Evolutionary conservation across 2,113 vertebrate species (phyloP), one percentile per base, ranked within the genome.

Genomic region (Laterallus jamaicensis): DNA sequence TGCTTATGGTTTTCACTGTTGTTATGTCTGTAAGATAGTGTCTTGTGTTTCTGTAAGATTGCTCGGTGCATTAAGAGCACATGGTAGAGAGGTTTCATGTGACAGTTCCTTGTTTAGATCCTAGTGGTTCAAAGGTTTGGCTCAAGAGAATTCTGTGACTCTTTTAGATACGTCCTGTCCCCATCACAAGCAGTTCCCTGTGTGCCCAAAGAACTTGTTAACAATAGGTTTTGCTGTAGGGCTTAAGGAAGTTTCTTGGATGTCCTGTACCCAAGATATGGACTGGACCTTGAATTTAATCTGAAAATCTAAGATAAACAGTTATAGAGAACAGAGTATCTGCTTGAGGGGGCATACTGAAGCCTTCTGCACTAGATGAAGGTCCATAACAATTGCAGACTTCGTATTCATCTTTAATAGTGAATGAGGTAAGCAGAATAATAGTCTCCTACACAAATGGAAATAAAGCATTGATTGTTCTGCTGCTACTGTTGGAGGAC

Each of bases 11-110:
- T 64, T 75, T 47, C 15, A 20, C 32, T 80, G n/a, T 74, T 24
- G 12, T 56, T 55, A 55, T 0, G 0, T 0, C 1, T 40, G 26
- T 56, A 59, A 63, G 21, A 15, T 40, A 63, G 56, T 1, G 0
- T n/a, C 49, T 69, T 69, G 63, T 68, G 29, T 81, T 75, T 68
- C 40, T 69, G 13, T 50, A 58, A 58, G 21, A 10, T 92, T 50
- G 17, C 56, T 81, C 42, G 69, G 35, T 42, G 49, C 10, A 18
- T 29, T 81, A 40, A 22, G 49, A 74, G 63, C 31, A 63, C n/a
- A 49, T 29, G 39, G 44, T 47, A 78, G 14, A 54, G 47, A 67
- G 39, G 26, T 55, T 88, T 60, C 12, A 19, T 13, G 31, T 35
- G 59, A 15, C 42, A 69, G 40, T 78, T 78, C n/a, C 54, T 67